phyloP scores from a whole-genome alignment of 2,888 invertebrate genomes.

The Eudasyphora cyanicolor region DNA sequence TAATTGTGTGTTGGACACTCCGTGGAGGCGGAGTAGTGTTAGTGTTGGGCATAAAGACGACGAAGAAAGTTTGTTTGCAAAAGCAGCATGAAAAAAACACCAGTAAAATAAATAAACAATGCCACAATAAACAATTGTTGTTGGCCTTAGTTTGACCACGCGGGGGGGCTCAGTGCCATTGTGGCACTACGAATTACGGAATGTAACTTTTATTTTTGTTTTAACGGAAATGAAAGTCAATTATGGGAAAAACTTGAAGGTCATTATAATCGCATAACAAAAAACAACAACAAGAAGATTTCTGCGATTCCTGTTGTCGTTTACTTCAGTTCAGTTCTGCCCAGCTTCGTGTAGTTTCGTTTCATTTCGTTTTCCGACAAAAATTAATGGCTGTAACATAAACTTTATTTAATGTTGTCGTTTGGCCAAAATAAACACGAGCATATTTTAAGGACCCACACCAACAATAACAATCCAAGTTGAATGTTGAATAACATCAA shows the following conservation, averaged over 20 bases:
- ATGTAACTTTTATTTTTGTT: conserved; percentile 35
- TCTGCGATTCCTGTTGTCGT: neutral
- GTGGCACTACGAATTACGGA: conserved; percentile 5
- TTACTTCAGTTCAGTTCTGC: neutral
- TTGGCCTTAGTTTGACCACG: neutral
- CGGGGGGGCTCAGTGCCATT: neutral
- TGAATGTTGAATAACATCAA: neutral
- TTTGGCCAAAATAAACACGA: conserved; percentile 3
- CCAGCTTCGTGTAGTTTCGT: neutral
- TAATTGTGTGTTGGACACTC: neutral
- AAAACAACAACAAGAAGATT: neutral
- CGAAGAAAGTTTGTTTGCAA: neutral
- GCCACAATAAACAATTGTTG: neutral
- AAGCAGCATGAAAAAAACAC: conserved; percentile 2
- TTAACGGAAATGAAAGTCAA: conserved; percentile 53
- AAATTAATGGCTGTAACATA: conserved; percentile 20
- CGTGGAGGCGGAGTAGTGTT: neutral
- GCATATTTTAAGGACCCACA: conserved; percentile 6
- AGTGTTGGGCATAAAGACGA: neutral
- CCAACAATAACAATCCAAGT: neutral
- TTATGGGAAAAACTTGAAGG: conserved; percentile 42
- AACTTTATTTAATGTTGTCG: conserved; percentile 19
- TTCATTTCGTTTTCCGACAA: neutral
- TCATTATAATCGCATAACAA: conserved; percentile 29
- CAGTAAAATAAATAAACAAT: conserved; percentile 22